A percentile compares a stretch with the other conserved stretches of the same genome.
These are phyloP conservation scores for Echiichthys vipera DNA, from an alignment of 2,797 vertebrate species.

Conservation along the genomic window DNA sequence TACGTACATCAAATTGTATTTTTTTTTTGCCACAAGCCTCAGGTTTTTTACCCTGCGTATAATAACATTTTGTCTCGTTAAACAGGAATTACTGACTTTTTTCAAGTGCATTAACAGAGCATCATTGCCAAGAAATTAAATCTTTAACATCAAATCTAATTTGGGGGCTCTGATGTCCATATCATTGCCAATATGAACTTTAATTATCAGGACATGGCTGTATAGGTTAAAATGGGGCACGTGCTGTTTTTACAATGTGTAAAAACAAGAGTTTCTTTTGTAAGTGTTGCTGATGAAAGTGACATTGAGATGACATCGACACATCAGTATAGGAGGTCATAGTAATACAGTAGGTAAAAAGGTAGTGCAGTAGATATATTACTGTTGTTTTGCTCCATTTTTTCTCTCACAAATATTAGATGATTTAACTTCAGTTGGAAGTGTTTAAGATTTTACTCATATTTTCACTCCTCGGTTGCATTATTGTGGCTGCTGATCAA, in stretches of 20 bases:
- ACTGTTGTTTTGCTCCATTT: background rate
- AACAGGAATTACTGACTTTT: constrained; percentile 10
- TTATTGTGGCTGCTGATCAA: constrained; percentile 59
- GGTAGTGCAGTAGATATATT: background rate
- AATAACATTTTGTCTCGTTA: background rate
- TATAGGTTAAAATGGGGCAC: background rate
- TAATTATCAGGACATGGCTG: background rate
- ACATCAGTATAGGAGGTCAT: background rate
- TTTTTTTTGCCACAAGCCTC: background rate
- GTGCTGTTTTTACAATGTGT: background rate
- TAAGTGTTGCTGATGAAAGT: background rate
- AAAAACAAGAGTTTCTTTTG: background rate
- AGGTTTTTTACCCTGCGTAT: background rate
- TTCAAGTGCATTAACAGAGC: background rate
- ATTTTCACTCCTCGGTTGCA: constrained; percentile 23
- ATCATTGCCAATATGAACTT: constrained; percentile 5
- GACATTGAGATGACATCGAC: too few species aligned
- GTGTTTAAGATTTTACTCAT: constrained; percentile 47
- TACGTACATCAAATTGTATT: background rate
- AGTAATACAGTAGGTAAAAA: background rate
- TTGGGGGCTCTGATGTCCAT: background rate
- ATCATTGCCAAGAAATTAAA: background rate
- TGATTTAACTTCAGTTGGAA: constrained; percentile 25
- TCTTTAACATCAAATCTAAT: constrained; percentile 21
- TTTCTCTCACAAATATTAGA: background rate